Percentiles rank a stretch among this genome's conserved stretches.
Evolutionary conservation across 2,888 invertebrate genomes (phyloP).

Genomic region (Hecatera dysodea): DNA sequence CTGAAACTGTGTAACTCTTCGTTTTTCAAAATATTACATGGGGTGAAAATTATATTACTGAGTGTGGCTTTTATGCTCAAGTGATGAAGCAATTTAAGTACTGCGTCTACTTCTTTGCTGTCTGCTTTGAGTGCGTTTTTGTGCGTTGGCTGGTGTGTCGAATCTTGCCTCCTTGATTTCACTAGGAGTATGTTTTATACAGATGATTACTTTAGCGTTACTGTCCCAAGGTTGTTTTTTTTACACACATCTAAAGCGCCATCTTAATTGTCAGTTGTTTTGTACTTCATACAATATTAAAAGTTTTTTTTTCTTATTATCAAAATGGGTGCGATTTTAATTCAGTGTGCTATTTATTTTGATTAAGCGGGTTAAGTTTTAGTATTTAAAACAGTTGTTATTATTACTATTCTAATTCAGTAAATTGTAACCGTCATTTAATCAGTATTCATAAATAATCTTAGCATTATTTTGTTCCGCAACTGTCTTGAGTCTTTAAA

Average conservation of each 20-base stretch:
- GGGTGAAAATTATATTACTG: neutral
- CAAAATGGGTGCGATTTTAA: constrained; percentile 34
- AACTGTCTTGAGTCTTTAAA: no score
- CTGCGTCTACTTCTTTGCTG: constrained; percentile 43
- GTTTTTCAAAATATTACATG: neutral
- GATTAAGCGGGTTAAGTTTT: constrained; percentile 7
- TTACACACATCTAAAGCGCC: constrained; percentile 74
- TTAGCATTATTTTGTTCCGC: neutral
- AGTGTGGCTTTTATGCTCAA: constrained; percentile 5
- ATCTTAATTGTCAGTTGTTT: constrained; percentile 47
- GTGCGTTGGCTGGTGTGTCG: constrained; percentile 59
- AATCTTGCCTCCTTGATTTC: constrained; percentile 45
- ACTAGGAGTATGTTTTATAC: constrained; percentile 33
- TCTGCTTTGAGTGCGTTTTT: constrained; percentile 46
- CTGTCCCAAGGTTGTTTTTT: constrained; percentile 77
- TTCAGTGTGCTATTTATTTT: constrained; percentile 28
- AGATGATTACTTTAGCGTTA: constrained; percentile 70
- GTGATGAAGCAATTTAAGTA: constrained; percentile 42
- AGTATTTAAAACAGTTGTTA: constrained; percentile 13
- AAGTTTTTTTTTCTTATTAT: constrained; percentile 55
- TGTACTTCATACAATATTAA: constrained; percentile 69
- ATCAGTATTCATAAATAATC: neutral
- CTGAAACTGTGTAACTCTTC: constrained; percentile 21
- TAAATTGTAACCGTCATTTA: constrained; percentile 35
- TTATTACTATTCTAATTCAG: constrained; percentile 27